phyloP scores from a whole-genome alignment of 2,113 vertebrate genomes.

The Lagopus leucura region DNA sequence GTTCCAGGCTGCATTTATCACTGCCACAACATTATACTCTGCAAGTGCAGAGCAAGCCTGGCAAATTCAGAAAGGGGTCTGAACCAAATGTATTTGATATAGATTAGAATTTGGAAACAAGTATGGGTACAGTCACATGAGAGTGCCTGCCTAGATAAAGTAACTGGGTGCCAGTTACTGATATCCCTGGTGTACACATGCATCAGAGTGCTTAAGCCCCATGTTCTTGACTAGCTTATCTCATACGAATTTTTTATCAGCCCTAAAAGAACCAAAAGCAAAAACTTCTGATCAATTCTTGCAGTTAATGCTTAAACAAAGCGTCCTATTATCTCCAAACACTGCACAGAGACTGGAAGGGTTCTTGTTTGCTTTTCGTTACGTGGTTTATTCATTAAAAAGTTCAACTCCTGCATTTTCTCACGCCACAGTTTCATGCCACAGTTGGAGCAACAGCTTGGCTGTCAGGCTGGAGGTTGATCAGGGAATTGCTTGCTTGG shows the following conservation, averaged over 20 bases:
- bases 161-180: background rate
- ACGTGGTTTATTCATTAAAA: background rate
- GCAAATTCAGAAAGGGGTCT: background rate
- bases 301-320: background rate
- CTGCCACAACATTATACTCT: background rate
- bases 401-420: background rate
- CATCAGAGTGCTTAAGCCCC: background rate
- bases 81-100: background rate
- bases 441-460: constrained; percentile 25
- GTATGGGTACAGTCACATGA: rapidly evolving
- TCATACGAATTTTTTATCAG: background rate
- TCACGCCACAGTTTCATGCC: background rate
- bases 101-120: background rate
- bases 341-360: rapidly evolving
- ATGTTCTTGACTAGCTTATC: background rate
- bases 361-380: background rate
- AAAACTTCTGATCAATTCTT: background rate
- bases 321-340: background rate
- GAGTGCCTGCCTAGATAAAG: background rate
- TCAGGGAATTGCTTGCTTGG: constrained; percentile 91
- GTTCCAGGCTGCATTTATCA: background rate
- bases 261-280: background rate
- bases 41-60: background rate
- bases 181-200: background rate
- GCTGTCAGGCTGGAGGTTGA: constrained; percentile 84